Evolutionary conservation across 2,113 vertebrate genomes (phyloP), one percentile per base, ranked within the genome.

Genomic region (Chloropsis cyanopogon): DNA sequence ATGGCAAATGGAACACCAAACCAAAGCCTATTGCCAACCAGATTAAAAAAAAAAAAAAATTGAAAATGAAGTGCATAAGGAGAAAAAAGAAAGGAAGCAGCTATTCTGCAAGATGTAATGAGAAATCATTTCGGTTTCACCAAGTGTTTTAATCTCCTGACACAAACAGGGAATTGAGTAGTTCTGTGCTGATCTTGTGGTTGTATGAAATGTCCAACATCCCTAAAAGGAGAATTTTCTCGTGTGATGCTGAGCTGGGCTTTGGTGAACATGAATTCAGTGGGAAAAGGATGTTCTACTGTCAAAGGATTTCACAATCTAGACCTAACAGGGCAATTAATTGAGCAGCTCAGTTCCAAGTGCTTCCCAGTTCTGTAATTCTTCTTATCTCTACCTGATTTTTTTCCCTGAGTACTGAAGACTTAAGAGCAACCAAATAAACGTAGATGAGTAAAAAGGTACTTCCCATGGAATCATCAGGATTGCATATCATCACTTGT

Each of bases 301-400:
- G 89, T 92, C 96, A 95, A 88, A 95, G 65, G 80, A 96, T 76
- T 96, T 88, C 81, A 88, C 68, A 90, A 69, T 79, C 50, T 88
- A 94, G 70, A 65, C 52, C 53, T 93, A 83, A 39, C 65, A 54
- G 64, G 42, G 84, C 90, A 93, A 95, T 96, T 91, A 96, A 76
- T 31, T 50, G 61, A 93, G 75, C 52, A 86, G 68, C 63, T 93
- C 80, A 33, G 16, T 39, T 82, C 54, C 6, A 1, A 49, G 35
- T 22, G 46, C 35, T 86, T 78, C 71, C 18, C 16, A 79, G 41
- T 42, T 60, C 70, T 57, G 18, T 39, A 93, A 59, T 77, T 91
- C 46, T 76, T 52, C 41, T 66, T 85, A 54, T 39, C 31, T 86
- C 85, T 46, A 77, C 14, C 49, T 68, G 54, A 77, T n/a, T 10